Evolutionary conservation across 2,888 invertebrate genomes (phyloP).

Genomic region (Dyspetes luteomarginatus): DNA sequence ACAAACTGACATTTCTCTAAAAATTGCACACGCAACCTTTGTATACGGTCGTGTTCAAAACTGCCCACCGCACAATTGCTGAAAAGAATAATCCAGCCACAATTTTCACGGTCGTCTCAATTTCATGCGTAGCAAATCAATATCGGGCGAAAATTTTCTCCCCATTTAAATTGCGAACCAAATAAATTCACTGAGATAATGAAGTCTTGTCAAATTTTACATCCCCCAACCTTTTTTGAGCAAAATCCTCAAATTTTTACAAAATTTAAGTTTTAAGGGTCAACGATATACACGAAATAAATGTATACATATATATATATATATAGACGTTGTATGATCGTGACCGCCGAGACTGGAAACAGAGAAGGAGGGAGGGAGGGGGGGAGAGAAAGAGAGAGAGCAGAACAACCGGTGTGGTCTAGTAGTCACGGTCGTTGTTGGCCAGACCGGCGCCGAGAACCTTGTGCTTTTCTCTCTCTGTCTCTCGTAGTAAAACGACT

Average conservation of each 20-base stretch:
- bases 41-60: not conserved
- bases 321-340: not conserved
- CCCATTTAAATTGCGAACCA: no score
- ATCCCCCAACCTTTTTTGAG: no score
- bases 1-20: not conserved
- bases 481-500: conserved; percentile 35
- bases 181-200: no score
- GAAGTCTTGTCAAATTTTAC: no score
- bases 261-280: not conserved
- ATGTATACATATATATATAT: conserved; percentile 1
- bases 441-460: conserved; percentile 54
- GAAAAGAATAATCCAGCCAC: not conserved
- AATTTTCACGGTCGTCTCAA: not conserved
- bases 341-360: conserved; percentile 11
- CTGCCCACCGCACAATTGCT: not conserved
- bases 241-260: not conserved
- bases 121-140: conserved; percentile 17
- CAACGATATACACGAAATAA: not conserved
- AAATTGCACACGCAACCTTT: not conserved
- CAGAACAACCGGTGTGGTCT: conserved; percentile 41
- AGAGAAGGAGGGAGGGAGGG: not conserved
- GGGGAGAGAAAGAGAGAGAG: conserved; percentile 36
- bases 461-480: conserved; percentile 22
- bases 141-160: not conserved
- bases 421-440: conserved; percentile 58